Conservation (phyloP, 2,113 vertebrate genomes). For the Psammodynastes pulverulentus region DNA sequence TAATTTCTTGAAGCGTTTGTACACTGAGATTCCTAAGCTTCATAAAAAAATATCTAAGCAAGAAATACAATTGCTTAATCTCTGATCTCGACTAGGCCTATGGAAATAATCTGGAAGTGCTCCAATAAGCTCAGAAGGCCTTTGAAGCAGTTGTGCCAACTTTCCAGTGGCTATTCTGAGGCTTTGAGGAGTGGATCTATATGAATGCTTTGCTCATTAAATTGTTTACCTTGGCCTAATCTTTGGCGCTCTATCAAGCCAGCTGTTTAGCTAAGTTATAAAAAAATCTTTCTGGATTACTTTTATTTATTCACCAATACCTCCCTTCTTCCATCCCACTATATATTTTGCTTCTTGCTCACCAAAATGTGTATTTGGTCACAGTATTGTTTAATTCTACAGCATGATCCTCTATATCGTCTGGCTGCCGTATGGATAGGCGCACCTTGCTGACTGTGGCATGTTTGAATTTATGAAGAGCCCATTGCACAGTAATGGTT, state of each 20-base stretch:
- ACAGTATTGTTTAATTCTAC: slow-evolving; percentile 79
- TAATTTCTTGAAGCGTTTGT: background rate
- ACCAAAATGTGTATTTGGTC: slow-evolving; percentile 86
- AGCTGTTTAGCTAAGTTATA: background rate
- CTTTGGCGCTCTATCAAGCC: background rate
- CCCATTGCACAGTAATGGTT: slow-evolving; percentile 84
- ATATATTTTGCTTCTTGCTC: slow-evolving; percentile 41
- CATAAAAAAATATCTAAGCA: background rate
- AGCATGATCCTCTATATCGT: slow-evolving; percentile 68
- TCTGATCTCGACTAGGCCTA: background rate
- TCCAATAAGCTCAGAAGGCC: background rate
- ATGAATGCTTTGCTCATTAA: background rate
- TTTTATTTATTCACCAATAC: background rate
- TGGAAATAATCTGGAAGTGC: background rate
- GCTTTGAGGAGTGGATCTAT: background rate
- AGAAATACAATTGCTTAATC: background rate
- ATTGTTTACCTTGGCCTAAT: background rate
- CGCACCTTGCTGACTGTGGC: slow-evolving; percentile 80
- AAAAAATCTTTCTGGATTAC: background rate
- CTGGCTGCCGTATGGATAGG: slow-evolving; percentile 76
- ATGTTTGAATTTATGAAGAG: slow-evolving; percentile 78
- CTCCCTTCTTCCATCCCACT: background rate
- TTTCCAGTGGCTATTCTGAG: background rate
- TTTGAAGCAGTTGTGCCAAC: background rate
- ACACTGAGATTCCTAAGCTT: background rate